These are phyloP conservation scores for Megaceryle torquata DNA, from an alignment of 2,113 vertebrate genomes.

Conservation along the genomic window DNA sequence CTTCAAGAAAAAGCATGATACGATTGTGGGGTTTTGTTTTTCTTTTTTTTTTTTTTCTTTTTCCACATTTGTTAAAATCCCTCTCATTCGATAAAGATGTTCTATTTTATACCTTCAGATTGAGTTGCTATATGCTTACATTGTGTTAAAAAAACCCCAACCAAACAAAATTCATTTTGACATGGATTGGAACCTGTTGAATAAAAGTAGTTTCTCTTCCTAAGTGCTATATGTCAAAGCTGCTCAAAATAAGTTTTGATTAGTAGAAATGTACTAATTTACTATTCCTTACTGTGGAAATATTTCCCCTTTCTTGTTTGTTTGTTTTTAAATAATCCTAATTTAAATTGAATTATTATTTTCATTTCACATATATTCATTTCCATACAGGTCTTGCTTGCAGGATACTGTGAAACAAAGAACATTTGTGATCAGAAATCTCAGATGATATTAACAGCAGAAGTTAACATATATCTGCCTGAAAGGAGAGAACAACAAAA, in stretches of 20 bases:
- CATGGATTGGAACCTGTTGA: not conserved
- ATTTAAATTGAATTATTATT: not conserved
- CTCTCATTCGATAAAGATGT: not conserved
- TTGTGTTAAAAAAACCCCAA: not conserved
- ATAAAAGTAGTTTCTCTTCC: not conserved
- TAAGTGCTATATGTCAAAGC: not conserved
- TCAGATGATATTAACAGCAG: not conserved
- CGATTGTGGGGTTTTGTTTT: too few species aligned
- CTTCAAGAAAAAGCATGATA: not conserved
- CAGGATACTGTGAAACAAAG: not conserved
- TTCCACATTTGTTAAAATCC: not conserved
- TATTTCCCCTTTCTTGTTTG: accelerated
- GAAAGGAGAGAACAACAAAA: not conserved
- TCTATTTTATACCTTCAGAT: not conserved
- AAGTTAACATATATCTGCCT: not conserved
- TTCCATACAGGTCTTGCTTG: not conserved
- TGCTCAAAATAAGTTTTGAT: not conserved
- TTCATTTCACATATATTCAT: not conserved
- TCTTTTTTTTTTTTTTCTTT: not conserved
- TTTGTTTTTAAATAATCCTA: not conserved
- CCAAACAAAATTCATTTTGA: not conserved
- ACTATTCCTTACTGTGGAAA: not conserved
- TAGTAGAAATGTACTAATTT: not conserved
- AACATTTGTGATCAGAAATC: not conserved
- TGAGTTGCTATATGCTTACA: not conserved